These are phyloP conservation scores for Orthonychiurus folsomi DNA, from an alignment of 2,888 invertebrate genomes.

Conservation along the genomic window DNA sequence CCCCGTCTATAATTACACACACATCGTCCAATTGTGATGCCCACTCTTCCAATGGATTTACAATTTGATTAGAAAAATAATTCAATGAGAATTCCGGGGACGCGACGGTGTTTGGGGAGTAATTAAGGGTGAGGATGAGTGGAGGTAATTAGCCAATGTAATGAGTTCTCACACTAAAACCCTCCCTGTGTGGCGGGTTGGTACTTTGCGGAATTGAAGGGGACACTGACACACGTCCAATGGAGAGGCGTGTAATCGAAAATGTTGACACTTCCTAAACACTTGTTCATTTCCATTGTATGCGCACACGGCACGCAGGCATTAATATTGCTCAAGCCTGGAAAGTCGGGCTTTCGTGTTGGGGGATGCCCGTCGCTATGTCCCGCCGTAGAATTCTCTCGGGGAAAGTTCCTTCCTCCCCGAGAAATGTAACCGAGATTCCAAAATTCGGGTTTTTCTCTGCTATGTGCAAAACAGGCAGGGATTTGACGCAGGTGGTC, in stretches of 20 bases:
- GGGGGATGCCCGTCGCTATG: not conserved
- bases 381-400: not conserved
- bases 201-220: not conserved
- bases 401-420: not conserved
- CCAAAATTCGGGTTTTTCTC: not conserved
- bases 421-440: not conserved
- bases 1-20: too few species aligned
- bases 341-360: not conserved
- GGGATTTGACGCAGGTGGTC: constrained; percentile 9
- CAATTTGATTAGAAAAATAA: not conserved
- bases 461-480: not conserved
- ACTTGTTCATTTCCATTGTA: not conserved
- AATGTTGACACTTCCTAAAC: constrained; percentile 1
- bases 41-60: too few species aligned
- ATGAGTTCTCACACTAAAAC: not conserved
- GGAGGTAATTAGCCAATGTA: not conserved
- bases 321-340: not conserved
- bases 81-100: not conserved
- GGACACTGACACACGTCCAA: too few species aligned
- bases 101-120: not conserved
- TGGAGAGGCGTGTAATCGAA: not conserved
- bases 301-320: not conserved
- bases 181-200: not conserved
- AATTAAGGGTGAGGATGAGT: not conserved
- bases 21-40: too few species aligned